Base-by-base conservation (phyloP, 2,113 vertebrate species). In the Siphamia tubifer region DNA sequence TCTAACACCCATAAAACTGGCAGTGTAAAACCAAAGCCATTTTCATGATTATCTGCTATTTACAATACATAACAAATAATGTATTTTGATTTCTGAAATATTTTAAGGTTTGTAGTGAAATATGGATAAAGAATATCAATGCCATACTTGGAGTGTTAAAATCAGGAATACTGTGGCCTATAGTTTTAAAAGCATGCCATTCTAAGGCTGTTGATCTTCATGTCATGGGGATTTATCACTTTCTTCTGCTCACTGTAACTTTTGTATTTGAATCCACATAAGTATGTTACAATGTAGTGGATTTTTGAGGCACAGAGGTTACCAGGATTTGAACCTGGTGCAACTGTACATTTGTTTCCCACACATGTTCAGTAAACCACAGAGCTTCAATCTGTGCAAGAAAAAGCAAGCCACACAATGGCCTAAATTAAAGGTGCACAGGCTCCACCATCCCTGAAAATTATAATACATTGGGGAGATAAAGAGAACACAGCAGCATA, bases 401-500 rank as follows among this genome's bases (percentile, higher is more conserved):
- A 63, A 72, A 30, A 63, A 44, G 61, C 53, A 13, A 64, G 23
- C 58, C 52, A 31, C 52, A 38, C 23, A 11, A n/a, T 4, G 23
- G 39, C 55, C 40, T 17, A 4, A 8, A 21, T 45, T 42, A 35
- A 53, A 47, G 16, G 2, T 31, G 20, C 44, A 34, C 1, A 15
- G 56, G 23, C 42, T 65, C 24, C 61, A 6, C 19, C 16, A 3
- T 5, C 7, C 3, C 27, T 6, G 17, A 15, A 9, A 6, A 6
- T 81, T 93, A 92, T 25, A 70, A 40, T 23, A 88, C 52, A 17
- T 89, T 91, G 66, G 96, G 95, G 56, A 98, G 90, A 81, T 98
- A 98, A 44, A 99, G 90, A 8, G 97, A 98, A 40, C 94, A 97
- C 25, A 98, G 92, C 77, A 98, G 90, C 90, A 97, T 92, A 87